These are phyloP conservation scores for Amblyteles armatorius DNA, from an alignment of 2,888 invertebrate species.

Conservation along the genomic window DNA sequence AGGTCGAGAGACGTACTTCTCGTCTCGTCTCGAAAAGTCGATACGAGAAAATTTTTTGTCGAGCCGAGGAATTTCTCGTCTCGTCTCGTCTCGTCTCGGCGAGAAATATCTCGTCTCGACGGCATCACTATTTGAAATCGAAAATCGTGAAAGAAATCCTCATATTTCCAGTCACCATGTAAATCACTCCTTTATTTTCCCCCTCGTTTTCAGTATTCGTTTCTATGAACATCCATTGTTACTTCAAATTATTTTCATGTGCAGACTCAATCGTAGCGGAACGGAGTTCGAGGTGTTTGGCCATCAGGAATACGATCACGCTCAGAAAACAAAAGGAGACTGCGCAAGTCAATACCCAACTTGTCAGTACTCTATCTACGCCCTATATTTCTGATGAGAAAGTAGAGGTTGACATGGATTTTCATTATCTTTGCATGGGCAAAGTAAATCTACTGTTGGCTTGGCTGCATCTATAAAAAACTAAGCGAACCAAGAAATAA, in stretches of 20 bases:
- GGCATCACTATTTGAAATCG: neutral
- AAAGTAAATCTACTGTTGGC: slow-evolving; percentile 28
- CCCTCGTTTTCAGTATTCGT: neutral
- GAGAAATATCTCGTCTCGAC: too few relatives aligned
- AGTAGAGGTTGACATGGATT: slow-evolving; percentile 34
- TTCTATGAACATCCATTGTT: neutral
- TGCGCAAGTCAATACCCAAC: slow-evolving; percentile 85
- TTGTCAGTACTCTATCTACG: slow-evolving; percentile 83
- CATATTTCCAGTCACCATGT: neutral
- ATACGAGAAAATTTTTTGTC: too few relatives aligned
- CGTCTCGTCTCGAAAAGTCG: neutral
- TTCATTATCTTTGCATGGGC: slow-evolving; percentile 26
- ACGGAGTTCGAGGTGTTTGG: slow-evolving; percentile 76
- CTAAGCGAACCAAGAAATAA: slow-evolving; percentile 9
- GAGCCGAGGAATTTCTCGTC: too few relatives aligned
- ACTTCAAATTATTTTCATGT: slow-evolving; percentile 23
- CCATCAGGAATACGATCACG: slow-evolving; percentile 84
- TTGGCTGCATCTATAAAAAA: neutral
- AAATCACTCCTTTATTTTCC: neutral
- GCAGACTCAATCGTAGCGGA: slow-evolving; percentile 79
- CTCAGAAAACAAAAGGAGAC: slow-evolving; percentile 83
- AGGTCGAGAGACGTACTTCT: neutral
- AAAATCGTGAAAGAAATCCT: neutral
- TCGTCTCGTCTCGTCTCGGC: too few relatives aligned
- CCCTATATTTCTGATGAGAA: slow-evolving; percentile 76